Evolutionary conservation across 2,113 vertebrate genomes (phyloP), one percentile per base, ranked within the genome.

Genomic region (Leptocoma aspasia): DNA sequence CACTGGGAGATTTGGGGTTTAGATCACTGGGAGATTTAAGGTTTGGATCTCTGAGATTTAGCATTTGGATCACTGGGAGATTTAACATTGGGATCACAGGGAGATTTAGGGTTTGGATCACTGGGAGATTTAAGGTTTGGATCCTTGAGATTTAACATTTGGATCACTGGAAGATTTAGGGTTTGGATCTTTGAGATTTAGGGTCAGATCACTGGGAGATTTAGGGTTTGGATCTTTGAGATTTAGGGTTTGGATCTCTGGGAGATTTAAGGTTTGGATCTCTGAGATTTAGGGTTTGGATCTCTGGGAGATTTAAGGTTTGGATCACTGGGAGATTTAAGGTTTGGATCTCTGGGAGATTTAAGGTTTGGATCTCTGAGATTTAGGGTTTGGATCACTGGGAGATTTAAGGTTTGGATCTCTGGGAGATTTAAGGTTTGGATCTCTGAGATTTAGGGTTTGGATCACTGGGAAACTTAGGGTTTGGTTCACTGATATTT

Each of bases 11-110:
- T 53, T 42, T 14, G 9, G 3, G 15, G 6, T 35, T 76, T 24
- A 6, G 10, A 16, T 50, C 12, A 3, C 0, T 11, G 13, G 6
- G 12, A 15, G 0, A 11, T 72, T 56, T 11, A 11, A 1, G 13
- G 7, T 21, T 21, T 49, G 45, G 26, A 39, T 47, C 26, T 2
- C 7, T 27, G 16, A 44, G 1, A 45, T 45, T 37, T 23, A 8
- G 3, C 15, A 2, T 17, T n/a, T 63, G 8, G 5, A 5, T 33
- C 21, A 7, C 3, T 2, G 33, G 18, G 8, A 47, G 2, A 20
- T 77, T 50, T 26, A 10, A 1, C 7, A 4, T 27, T n/a, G 52
- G 18, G 31, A 28, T 56, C 12, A 2, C 4, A 3, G 33, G 2
- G 5, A 35, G 2, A 59, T 49, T 60, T 30, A 22, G 3, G 8